phyloP scores from a whole-genome alignment of 1,140 invertebrate genomes.

The Camponotus pennsylvanicus region DNA sequence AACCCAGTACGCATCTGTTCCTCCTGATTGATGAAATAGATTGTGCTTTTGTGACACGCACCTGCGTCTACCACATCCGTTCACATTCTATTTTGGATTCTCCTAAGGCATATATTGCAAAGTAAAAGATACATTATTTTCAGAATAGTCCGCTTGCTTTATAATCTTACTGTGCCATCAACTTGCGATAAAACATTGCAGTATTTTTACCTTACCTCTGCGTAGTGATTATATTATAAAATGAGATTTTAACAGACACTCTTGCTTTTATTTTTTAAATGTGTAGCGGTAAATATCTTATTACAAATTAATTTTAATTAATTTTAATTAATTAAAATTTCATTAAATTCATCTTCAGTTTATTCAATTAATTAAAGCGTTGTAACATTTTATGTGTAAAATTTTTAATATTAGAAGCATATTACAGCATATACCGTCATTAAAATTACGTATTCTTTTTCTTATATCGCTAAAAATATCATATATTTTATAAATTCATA shows the following conservation, averaged over 20 bases:
- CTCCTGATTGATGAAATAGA: conserved; percentile 82
- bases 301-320: neutral
- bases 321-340: neutral
- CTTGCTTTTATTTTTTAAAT: neutral
- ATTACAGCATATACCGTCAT: neutral
- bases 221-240: neutral
- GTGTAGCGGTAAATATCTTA: neutral
- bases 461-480: neutral
- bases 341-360: neutral
- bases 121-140: conserved; percentile 53
- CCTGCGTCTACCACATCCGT: conserved; percentile 75
- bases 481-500: neutral
- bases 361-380: neutral
- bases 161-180: conserved; percentile 20
- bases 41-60: conserved; percentile 79
- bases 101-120: conserved; percentile 57
- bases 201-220: conserved; percentile 15
- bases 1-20: conserved; percentile 78
- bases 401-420: neutral
- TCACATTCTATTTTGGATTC: conserved; percentile 63
- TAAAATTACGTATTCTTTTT: neutral
- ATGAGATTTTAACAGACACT: neutral
- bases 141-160: conserved; percentile 10
- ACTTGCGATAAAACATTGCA: neutral
- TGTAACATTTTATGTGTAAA: neutral